Base-by-base conservation (phyloP, 1,140 invertebrate genomes). In the Orius laevigatus region DNA sequence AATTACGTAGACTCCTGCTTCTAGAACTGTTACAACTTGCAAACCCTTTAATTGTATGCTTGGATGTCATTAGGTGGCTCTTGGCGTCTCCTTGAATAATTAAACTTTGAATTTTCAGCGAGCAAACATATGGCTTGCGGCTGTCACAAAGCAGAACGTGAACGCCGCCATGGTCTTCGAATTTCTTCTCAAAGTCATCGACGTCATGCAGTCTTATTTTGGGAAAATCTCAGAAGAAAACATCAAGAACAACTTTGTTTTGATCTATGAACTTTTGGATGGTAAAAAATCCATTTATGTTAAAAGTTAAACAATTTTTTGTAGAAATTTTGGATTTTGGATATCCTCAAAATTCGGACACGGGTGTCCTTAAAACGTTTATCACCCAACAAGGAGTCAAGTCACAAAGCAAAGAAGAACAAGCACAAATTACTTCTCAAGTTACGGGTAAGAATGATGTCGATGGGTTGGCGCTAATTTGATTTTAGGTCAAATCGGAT, bases 91-190 rank as follows among this genome's bases (percentile, higher is more conserved):
- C n/a, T n/a, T n/a, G n/a, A n/a, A n/a, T n/a, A n/a, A n/a, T n/a
- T n/a, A n/a, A n/a, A n/a, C n/a, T 53, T 55, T 50, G 48, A 57
- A 41, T 60, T 61, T 69, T 48, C 59, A 81, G 75, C 70, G 90
- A 51, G 90, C 92, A 3, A 98, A 98, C 66, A 96, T 99, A 56
- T 99, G 96, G 96, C 68, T 99, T 52, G 94, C 94, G 20, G 95
- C 94, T 5, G 96, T 98, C 1, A 97, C 95, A 3, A 96, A 97
- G 67, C 94, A 99, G 67, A 99, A 99, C 86, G 93, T 99, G 19
- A 99, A 98, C 64, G 96, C 96, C 43, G 91, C 93, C 0, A 98
- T 99, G 93, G 96, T 99, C 15, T 99, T 99, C 67, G 95, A 99
- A 68, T 98, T 99, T 65, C 70, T 99, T 19, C 74, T 96, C n/a